These are phyloP conservation scores for Chrysochloris asiatica DNA, from an alignment of 2,113 vertebrate species.

Conservation along the genomic window DNA sequence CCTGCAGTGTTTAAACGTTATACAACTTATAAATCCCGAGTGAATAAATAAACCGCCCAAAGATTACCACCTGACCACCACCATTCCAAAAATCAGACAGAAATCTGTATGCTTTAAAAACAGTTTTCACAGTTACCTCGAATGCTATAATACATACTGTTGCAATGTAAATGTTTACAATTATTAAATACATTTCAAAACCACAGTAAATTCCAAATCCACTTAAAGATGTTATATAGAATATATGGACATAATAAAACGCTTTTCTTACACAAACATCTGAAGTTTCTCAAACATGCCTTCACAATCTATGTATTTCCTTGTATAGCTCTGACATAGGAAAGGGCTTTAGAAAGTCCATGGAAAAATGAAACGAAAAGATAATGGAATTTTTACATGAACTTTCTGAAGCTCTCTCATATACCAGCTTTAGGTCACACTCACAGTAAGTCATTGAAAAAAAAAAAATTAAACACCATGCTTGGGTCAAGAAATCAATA, in stretches of 20 bases:
- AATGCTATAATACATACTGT: too few species aligned
- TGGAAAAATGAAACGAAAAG: too few species aligned
- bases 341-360: too few species aligned
- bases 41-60: neutral
- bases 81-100: neutral
- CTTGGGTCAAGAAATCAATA: conserved; percentile 68
- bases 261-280: neutral
- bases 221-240: neutral
- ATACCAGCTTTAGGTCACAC: neutral
- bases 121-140: neutral
- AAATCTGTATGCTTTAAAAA: conserved; percentile 9
- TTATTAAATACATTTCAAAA: too few species aligned
- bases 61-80: neutral
- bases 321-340: neutral
- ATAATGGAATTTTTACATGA: too few species aligned
- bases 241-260: neutral
- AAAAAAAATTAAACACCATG: conserved; percentile 65
- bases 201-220: neutral
- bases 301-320: neutral
- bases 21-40: neutral
- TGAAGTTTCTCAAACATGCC: neutral
- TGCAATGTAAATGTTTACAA: too few species aligned
- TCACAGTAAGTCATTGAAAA: neutral
- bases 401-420: too few species aligned
- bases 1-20: neutral